A percentile compares a stretch with the other conserved stretches of the same genome.
These are phyloP conservation scores for Trichomalopsis sarcophagae DNA, from an alignment of 1,140 invertebrate genomes.

Conservation along the genomic window DNA sequence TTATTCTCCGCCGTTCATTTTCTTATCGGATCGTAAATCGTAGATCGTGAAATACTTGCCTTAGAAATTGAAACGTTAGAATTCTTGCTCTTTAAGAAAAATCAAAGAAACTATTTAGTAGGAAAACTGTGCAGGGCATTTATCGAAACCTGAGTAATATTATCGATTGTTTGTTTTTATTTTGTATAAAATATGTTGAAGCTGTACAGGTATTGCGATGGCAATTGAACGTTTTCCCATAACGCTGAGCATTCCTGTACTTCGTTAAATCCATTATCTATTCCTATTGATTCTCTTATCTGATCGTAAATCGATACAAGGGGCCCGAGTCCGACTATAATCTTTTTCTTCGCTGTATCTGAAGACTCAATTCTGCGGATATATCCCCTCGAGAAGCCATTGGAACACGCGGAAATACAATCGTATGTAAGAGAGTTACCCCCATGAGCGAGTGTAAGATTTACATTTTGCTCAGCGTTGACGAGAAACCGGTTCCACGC, in stretches of 20 bases:
- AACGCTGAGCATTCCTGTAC: not conserved
- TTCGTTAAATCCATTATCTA: not conserved
- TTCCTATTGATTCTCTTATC: conserved; percentile 33
- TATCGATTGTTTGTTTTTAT: not conserved
- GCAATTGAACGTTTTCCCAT: not conserved
- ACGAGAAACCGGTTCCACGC: conserved; percentile 32
- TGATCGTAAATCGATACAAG: conserved; percentile 13
- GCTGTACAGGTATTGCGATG: not conserved
- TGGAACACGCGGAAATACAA: conserved; percentile 14
- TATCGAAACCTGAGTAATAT: not conserved
- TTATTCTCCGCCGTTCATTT: not conserved
- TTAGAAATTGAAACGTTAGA: not conserved
- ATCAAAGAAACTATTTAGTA: not conserved
- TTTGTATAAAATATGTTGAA: not conserved
- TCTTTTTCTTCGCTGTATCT: not conserved
- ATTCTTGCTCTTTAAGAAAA: not conserved
- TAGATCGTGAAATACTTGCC: not conserved
- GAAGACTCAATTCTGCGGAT: conserved; percentile 14
- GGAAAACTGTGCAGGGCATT: no score
- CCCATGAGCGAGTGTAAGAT: no score
- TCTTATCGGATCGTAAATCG: conserved; percentile 24
- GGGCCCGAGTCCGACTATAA: not conserved
- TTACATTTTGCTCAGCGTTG: conserved; percentile 34
- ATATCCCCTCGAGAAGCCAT: not conserved
- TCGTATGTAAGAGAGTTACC: not conserved